Evolutionary conservation across 2,888 invertebrate genomes (phyloP), one percentile per base, ranked within the genome.

Genomic region (Eremobia ochroleuca): DNA sequence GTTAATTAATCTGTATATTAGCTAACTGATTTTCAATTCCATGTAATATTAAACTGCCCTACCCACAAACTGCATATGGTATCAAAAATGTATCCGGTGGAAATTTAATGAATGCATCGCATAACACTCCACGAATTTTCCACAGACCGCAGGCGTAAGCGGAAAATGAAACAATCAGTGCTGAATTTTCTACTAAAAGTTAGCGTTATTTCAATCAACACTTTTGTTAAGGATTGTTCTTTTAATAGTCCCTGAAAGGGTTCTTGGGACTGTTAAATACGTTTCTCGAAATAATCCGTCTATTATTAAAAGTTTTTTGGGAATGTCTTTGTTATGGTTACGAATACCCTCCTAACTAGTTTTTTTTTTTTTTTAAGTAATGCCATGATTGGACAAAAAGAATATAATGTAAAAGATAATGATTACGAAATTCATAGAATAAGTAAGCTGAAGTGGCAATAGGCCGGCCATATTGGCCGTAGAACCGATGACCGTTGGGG

Each of bases 121-220:
- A 55, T 59, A 68, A 71, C 21, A 83, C 18, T 68, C 52, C 64
- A 34, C 55, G 25, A 64, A 72, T 68, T 72, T 72, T 55, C 37
- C 18, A 2, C 64, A 59, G 25, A 49, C 77, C 62, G 8, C 40
- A 31, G 52, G 68, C 18, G 59, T 55, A 40, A 49, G 55, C 59
- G n/a, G 37, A 40, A 78, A 83, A 72, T 72, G 8, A 59, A 81
- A 78, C 71, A 81, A 83, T 83, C 64, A 46, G 52, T 25, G 59
- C 37, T 59, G 65, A 72, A 83, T 81, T 82, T 65, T 40, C 59
- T 65, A 49, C 59, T 11, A 43, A 83, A 81, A 81, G 67, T 59
- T 71, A 52, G 66, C 37, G 34, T 67, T 77, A 52, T 77, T 83
- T 58, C 59, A 81, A 77, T 81, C 67, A 78, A 77, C 83, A 64